phyloP scores from a whole-genome alignment of 1,140 invertebrate species.

The Conus betulinus region DNA sequence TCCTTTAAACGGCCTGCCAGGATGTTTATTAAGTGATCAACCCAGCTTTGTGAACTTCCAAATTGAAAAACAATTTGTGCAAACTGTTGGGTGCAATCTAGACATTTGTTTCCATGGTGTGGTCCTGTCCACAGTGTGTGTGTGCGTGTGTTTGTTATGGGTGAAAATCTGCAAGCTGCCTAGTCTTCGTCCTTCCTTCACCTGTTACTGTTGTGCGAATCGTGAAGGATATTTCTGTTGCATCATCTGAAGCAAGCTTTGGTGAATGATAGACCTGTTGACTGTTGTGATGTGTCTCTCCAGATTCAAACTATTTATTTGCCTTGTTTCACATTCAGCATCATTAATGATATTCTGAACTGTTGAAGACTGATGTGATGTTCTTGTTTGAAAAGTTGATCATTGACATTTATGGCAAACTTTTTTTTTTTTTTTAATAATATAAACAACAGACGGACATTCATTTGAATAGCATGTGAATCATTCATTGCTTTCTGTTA shows the following conservation, averaged over 20 bases:
- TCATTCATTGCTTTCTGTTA: neutral
- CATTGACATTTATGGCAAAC: neutral
- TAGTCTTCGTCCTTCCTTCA: neutral
- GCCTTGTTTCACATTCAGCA: conserved; percentile 1
- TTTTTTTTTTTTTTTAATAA: neutral
- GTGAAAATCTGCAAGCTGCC: neutral
- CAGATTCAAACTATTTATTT: neutral
- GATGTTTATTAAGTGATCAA: neutral
- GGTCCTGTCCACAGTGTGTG: neutral
- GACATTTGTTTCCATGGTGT: conserved; percentile 8
- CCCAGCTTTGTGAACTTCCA: neutral
- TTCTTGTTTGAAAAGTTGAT: neutral
- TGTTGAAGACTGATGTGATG: conserved; percentile 8
- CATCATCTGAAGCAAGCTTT: neutral
- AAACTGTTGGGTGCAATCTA: conserved; percentile 16
- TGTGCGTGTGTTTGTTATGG: neutral
- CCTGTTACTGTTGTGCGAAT: neutral
- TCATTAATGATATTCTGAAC: neutral
- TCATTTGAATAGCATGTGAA: neutral
- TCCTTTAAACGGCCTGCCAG: neutral
- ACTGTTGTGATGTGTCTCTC: neutral
- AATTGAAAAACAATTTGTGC: neutral
- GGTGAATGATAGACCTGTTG: neutral
- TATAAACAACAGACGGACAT: neutral
- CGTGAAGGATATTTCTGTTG: neutral